Base-by-base conservation (phyloP, 2,113 vertebrate genomes). In the Riparia riparia region DNA sequence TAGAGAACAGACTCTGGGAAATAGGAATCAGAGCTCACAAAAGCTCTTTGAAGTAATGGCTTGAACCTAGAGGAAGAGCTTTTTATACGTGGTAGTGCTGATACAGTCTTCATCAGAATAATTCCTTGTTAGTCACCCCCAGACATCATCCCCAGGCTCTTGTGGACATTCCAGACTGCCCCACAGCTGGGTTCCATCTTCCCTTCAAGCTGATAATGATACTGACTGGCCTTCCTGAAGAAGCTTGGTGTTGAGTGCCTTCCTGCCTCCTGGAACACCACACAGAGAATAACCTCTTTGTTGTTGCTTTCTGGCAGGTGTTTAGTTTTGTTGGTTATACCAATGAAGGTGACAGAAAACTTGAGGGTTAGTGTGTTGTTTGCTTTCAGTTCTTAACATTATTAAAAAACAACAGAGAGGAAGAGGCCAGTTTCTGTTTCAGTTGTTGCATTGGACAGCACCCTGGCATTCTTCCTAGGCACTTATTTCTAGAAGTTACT, bases 161-260 rank as follows among this genome's bases (percentile, higher is more conserved):
- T 12, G 14, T 3, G 22, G 26, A 5, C 6, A 0, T 61, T 20
- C 37, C 31, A 32, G 18, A 17, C 42, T 81, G n/a, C 12, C 49
- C 28, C 25, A 20, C 37, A 69, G 47, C 58, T 77, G 2, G 4
- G 20, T 54, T 76, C 12, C 19, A 2, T 32, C 49, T 68, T 45
- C 57, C 21, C 7, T 39, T 32, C 17, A 21, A 56, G 47, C 17
- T 82, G 56, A 17, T 17, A 1, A 1, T 0, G 0, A 3, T 2
- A 1, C 0, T 77, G 31, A 19, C 32, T 54, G 22, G 20, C 10
- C 25, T 91, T 84, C 51, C 63, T 53, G 64, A 56, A 60, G 65
- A 17, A 74, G 15, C 16, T 44, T 0, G 1, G 7, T 64, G 18
- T 44, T 24, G 11, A 66, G 34, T 54, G 16, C 44, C 53, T 58